Evolutionary conservation across 2,888 invertebrate species (phyloP).

Genomic region (Tineola bisselliella): DNA sequence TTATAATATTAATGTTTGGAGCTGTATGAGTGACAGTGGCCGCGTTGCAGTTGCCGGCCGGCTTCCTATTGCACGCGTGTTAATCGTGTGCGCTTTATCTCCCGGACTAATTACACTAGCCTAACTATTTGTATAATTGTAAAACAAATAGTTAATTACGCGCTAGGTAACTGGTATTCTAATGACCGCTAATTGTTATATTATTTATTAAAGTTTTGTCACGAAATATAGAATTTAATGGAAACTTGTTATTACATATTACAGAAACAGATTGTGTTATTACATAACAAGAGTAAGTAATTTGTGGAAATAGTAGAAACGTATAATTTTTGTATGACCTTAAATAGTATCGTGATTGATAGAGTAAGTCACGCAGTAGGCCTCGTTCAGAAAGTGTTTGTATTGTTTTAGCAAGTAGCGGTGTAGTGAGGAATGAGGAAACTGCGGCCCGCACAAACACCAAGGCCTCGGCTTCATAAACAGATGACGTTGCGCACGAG

Average conservation of each 20-base stretch:
- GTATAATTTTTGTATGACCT: neutral
- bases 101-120: conserved; percentile 9
- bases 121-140: conserved; percentile 5
- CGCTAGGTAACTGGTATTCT: neutral
- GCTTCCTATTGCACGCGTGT: neutral
- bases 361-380: neutral
- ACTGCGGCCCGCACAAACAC: conserved; percentile 29
- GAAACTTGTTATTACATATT: neutral
- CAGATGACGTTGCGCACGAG: conserved; percentile 48
- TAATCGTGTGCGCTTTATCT: neutral
- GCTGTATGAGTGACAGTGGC: neutral
- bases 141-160: conserved; percentile 11
- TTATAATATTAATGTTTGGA: neutral
- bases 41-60: neutral
- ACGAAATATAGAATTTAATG: neutral
- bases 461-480: conserved; percentile 27
- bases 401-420: neutral
- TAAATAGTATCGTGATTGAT: neutral
- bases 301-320: neutral
- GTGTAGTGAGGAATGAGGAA: conserved; percentile 34
- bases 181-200: neutral
- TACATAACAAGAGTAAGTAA: neutral
- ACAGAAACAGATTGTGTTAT: neutral
- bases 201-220: neutral
- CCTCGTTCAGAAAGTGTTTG: neutral